Evolutionary conservation across 2,888 invertebrate genomes (phyloP).

Genomic region (Chrysina gloriosa): DNA sequence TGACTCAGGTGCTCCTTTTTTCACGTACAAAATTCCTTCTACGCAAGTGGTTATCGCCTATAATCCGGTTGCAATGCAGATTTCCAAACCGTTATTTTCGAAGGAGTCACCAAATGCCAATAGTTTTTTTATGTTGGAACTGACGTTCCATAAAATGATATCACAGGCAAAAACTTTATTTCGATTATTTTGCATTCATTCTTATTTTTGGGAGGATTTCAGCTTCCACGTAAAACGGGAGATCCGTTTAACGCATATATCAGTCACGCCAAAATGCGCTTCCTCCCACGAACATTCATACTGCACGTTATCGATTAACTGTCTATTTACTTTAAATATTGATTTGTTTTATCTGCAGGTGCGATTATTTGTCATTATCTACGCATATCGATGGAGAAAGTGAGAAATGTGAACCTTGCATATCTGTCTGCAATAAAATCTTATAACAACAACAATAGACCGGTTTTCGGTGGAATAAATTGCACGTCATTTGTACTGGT

Average conservation of each 20-base stretch:
- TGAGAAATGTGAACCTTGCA: no score
- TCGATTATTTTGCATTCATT: no score
- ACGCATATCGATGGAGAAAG: not conserved
- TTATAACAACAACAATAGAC: no score
- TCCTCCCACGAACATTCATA: not conserved
- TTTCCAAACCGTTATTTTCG: constrained; percentile 8
- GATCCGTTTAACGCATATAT: no score
- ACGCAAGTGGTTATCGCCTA: not conserved
- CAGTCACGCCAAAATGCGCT: no score
- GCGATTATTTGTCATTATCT: not conserved
- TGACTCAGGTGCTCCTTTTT: not conserved
- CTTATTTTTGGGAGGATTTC: no score
- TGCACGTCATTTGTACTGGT: no score
- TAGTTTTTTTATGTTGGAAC: not conserved
- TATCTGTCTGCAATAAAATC: no score
- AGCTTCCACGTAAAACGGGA: no score
- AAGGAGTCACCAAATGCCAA: not conserved
- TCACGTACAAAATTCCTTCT: constrained; percentile 5
- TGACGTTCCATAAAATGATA: no score
- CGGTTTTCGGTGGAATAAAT: no score
- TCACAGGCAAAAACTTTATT: no score
- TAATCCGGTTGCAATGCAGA: not conserved
- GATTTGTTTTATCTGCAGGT: constrained; percentile 9
- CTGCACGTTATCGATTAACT: constrained; percentile 5
- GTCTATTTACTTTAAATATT: constrained; percentile 11